phyloP scores from a whole-genome alignment of 2,797 vertebrate genomes.

The Sebastes kiyomatsui region DNA sequence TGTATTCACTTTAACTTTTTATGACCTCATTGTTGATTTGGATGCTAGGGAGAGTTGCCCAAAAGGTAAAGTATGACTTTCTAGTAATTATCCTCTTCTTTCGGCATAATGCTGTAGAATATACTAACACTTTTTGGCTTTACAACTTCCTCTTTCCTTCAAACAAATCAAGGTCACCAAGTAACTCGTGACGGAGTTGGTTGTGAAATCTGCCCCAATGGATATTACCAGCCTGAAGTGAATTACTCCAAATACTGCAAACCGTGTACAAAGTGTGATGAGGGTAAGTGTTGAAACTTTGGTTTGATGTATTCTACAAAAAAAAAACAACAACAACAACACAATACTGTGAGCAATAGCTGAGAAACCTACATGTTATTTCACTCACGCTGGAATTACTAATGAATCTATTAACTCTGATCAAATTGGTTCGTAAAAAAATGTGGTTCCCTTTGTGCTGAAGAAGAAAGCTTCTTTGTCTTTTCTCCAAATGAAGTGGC shows the following conservation, averaged over 20 bases:
- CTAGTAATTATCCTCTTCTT: not conserved
- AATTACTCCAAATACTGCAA: accelerated
- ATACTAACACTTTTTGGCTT: not conserved
- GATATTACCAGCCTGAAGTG: not conserved
- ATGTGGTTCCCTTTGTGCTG: not conserved
- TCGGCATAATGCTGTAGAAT: not conserved
- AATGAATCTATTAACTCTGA: not conserved
- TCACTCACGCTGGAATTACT: not conserved
- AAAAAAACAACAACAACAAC: not conserved
- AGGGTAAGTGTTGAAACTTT: slow-evolving; percentile 31
- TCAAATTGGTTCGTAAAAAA: not conserved
- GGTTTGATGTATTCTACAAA: not conserved
- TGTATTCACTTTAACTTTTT: slow-evolving; percentile 22
- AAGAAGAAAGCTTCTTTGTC: not conserved
- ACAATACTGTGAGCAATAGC: not conserved
- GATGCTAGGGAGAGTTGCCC: not conserved
- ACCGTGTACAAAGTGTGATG: not conserved
- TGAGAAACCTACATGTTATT: not conserved
- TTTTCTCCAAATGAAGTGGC: not conserved
- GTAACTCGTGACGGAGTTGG: accelerated
- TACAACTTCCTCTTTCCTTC: not conserved
- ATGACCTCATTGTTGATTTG: not conserved
- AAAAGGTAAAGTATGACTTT: slow-evolving; percentile 57
- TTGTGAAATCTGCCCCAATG: slow-evolving; percentile 6
- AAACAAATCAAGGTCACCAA: slow-evolving; percentile 17